Conservation (phyloP, 2,113 vertebrate genomes). For the Lutjanus erythropterus region DNA sequence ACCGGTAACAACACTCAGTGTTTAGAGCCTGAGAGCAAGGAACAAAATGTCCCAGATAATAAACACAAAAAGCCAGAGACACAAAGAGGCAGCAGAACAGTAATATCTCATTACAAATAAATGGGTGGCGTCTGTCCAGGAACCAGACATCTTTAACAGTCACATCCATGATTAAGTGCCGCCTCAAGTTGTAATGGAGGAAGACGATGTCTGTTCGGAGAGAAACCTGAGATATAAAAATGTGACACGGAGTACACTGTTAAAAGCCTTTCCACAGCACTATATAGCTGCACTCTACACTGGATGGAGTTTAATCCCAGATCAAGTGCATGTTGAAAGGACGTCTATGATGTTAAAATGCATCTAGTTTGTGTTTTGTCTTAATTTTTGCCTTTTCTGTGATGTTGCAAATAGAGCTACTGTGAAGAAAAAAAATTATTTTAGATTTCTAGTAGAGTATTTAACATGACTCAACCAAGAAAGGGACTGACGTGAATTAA, state of each 20-base stretch:
- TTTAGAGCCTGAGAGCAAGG: constrained; percentile 23
- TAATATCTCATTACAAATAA: constrained; percentile 40
- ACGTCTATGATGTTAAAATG: too few relatives aligned
- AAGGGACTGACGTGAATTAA: background rate
- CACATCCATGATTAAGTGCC: constrained; percentile 37
- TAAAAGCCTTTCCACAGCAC: constrained; percentile 7
- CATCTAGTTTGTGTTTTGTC: too few relatives aligned
- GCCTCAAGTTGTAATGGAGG: constrained; percentile 42
- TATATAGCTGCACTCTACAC: too few relatives aligned
- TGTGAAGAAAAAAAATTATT: too few relatives aligned
- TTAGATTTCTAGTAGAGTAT: background rate
- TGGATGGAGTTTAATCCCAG: too few relatives aligned
- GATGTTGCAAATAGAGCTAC: too few relatives aligned
- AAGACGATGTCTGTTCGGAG: constrained; percentile 1
- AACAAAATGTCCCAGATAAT: constrained; percentile 36
- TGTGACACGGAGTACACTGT: background rate
- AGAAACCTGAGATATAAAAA: constrained; percentile 5
- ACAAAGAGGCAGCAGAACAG: constrained; percentile 29
- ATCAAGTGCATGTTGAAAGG: too few relatives aligned
- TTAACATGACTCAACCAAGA: background rate
- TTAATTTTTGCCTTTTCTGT: too few relatives aligned
- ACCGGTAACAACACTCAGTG: background rate
- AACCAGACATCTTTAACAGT: constrained; percentile 30
- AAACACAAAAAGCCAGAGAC: constrained; percentile 6
- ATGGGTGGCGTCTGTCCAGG: constrained; percentile 30